Base-by-base conservation (phyloP, 2,797 vertebrate genomes). In the Cyprinella venusta region DNA sequence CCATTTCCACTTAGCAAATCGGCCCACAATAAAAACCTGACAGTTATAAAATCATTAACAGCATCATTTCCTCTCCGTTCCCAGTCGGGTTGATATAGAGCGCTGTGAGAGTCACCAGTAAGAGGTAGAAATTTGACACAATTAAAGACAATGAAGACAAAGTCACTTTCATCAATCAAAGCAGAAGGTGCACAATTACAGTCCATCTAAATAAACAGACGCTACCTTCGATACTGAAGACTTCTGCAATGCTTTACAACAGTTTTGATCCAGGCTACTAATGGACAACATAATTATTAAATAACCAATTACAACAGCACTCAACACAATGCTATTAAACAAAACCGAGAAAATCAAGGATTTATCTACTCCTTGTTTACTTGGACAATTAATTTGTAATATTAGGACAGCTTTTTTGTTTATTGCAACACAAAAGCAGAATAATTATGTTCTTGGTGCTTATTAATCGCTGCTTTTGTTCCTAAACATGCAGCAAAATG, bases 1-100 rank as follows among this genome's bases (percentile, higher is more conserved):
- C 45, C 63, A 50, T 67, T 72, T 77, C 65, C 79, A 78, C 68
- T 78, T 56, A 72, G 48, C 75, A 85, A 82, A 56, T 82, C 19
- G 56, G 56, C 50, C 84, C 80, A 59, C 33, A 36, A 70, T 45
- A 38, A 40, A 30, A 77, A 65, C 33, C 19, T 78, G 79, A 71
- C 84, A 72, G 79, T 78, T 76, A 77, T 74, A 72, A 38, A 77
- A 81, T 78, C 59, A 85, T 81, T 81, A 82, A 40, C 9, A 1
- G 8, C 26, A 12, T 36, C 9, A 61, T 26, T 52, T 74, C 24
- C 13, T 8, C 21, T 61, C n/a, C 6, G 3, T 67, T 18, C 16
- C 45, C 63, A 63, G 26, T 75, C 61, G 2, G 24, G 0, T 18
- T 36, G 61, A 33, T 30, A 64, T 16, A 26, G 19, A 76, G 56